These are phyloP conservation scores for Cheilosia urbana DNA, from an alignment of 2,888 invertebrate genomes.

Conservation along the genomic window DNA sequence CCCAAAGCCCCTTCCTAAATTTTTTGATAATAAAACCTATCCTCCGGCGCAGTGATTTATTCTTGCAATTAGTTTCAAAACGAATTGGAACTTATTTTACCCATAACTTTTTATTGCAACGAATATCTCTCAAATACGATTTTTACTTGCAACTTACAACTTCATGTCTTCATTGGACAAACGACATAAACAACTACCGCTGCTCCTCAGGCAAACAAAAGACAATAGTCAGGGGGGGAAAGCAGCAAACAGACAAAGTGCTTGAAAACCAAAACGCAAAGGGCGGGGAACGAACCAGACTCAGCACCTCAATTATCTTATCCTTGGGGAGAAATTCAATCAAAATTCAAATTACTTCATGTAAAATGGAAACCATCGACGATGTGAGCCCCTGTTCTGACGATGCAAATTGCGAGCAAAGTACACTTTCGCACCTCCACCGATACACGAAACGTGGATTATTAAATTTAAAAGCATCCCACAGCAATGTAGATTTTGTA, in stretches of 20 bases:
- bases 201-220: conserved; percentile 6
- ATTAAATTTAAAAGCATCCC: conserved; percentile 59
- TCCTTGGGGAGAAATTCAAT: conserved; percentile 75
- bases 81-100: conserved; percentile 44
- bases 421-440: conserved; percentile 38
- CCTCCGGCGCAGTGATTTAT: conserved; percentile 38
- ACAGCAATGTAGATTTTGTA: conserved; percentile 8
- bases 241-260: not conserved
- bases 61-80: conserved; percentile 36
- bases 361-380: conserved; percentile 58
- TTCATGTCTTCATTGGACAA: conserved; percentile 49
- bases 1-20: too few relatives aligned
- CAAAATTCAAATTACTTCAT: conserved; percentile 75
- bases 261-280: conserved; percentile 39
- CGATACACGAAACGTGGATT: conserved; percentile 54
- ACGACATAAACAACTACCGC: conserved; percentile 62
- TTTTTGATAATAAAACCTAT: conserved; percentile 53
- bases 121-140: conserved; percentile 33
- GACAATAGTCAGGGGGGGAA: not conserved
- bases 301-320: conserved; percentile 69
- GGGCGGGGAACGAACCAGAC: conserved; percentile 25
- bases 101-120: conserved; percentile 66
- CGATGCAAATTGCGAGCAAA: conserved; percentile 16
- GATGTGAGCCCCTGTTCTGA: too few relatives aligned
- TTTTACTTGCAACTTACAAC: conserved; percentile 60